Base-by-base conservation (phyloP, 1,140 invertebrate genomes). In the Adoxophyes honmai region DNA sequence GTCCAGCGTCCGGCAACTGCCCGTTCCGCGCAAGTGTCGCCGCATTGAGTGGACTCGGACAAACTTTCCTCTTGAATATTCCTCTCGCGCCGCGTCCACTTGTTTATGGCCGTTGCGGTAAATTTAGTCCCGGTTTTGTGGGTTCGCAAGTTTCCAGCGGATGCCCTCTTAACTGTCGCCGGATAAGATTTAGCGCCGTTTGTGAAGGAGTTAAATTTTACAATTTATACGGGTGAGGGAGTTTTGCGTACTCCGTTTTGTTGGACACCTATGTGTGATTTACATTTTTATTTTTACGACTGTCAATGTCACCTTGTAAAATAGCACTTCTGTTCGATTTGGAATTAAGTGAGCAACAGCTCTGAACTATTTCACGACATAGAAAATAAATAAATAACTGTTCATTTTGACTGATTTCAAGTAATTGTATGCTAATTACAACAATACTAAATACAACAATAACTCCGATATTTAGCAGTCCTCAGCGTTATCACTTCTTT, bases 11-110 rank as follows among this genome's bases (percentile, higher is more conserved):
- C n/a, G n/a, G n/a, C 59, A 81, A 78, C 72, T 81, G 68, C 52
- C 73, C 68, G 78, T 84, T 84, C 68, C 59, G 69, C 68, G 69
- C 81, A 84, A 81, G 77, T 84, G 81, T 77, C 65, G 79, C 78
- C 53, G 64, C 58, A 75, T 66, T 58, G 68, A 65, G 64, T 78
- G 67, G 75, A 78, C 73, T 66, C 39, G 53, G 61, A 52, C 58
- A 57, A 81, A 84, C 75, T 84, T 84, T 81, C 67, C 81, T 81
- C 73, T 71, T 81, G 78, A 84, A 84, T 84, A 84, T 81, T 84
- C 78, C 71, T 66, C 55, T 55, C 68, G 67, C 68, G 72, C 60
- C 57, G 15, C 59, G 48, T 36, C 51, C 53, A 62, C 65, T 78
- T 84, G 75, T 81, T 84, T 81, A 84, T 81, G 70, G 75, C 64